Evolutionary conservation across 92 coral and sea anemone species (phyloP).

Genomic region (Actinernus sp.): DNA sequence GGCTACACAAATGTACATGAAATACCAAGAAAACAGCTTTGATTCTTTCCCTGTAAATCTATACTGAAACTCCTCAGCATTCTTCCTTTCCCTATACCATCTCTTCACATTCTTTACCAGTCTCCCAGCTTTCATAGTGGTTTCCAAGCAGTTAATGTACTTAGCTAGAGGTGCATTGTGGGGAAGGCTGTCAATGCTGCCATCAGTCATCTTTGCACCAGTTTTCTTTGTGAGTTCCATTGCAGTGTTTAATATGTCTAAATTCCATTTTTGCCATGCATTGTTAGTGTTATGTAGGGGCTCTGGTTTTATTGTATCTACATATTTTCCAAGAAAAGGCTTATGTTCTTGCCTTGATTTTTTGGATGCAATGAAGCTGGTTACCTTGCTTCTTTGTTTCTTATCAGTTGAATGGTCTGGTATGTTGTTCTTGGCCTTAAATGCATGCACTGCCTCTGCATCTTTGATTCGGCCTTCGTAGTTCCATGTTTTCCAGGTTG

Average conservation of each 20-base stretch:
- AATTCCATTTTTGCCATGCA: constrained; percentile 26
- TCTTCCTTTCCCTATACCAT: constrained; percentile 38
- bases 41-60: constrained; percentile 44
- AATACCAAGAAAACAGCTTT: constrained; percentile 36
- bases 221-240: background rate
- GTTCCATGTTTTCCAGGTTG: constrained; percentile 23
- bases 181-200: background rate
- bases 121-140: constrained; percentile 19
- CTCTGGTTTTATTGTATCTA: constrained; percentile 13
- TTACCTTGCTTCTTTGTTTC: constrained; percentile 32
- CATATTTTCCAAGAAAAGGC: constrained; percentile 20
- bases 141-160: constrained; percentile 2
- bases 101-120: constrained; percentile 19
- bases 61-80: constrained; percentile 9
- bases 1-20: constrained; percentile 10
- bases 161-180: background rate
- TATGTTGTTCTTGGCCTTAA: constrained; percentile 4
- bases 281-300: constrained; percentile 21
- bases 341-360: constrained; percentile 22
- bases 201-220: background rate
- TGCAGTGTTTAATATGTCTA: constrained; percentile 13
- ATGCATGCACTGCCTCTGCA: constrained; percentile 16
- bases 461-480: constrained; percentile 13
- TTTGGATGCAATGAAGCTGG: constrained; percentile 15
- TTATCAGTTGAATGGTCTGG: constrained; percentile 5